Conservation (phyloP, 2,888 invertebrate species). For the Parnassius apollo region DNA sequence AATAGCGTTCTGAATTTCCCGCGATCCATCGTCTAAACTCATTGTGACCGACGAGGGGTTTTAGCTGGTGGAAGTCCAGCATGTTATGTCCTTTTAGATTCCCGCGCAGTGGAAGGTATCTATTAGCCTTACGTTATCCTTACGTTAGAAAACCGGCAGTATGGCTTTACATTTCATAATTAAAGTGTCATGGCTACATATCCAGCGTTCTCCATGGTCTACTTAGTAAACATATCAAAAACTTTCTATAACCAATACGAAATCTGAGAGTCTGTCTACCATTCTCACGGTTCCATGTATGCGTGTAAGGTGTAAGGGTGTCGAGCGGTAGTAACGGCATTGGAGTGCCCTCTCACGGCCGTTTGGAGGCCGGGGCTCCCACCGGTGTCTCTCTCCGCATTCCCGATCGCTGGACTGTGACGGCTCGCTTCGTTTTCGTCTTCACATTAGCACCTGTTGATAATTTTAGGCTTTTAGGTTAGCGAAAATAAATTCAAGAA, state of each 20-base stretch:
- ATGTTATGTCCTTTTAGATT: too few relatives aligned
- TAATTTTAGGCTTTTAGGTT: too few relatives aligned
- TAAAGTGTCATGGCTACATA: too few relatives aligned
- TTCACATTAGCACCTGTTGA: conserved; percentile 1
- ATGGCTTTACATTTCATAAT: too few relatives aligned
- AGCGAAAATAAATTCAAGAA: too few relatives aligned
- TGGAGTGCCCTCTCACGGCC: conserved; percentile 9
- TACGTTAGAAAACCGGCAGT: too few relatives aligned
- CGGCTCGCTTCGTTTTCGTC: conserved; percentile 26
- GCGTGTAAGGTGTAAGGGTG: conserved; percentile 3
- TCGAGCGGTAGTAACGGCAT: background rate
- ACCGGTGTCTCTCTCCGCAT: conserved; percentile 36
- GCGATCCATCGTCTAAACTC: too few relatives aligned
- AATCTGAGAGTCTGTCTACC: conserved; percentile 4
- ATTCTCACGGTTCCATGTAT: conserved; percentile 13
- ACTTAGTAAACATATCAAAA: background rate
- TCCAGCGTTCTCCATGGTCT: background rate
- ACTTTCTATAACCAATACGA: conserved; percentile 2
- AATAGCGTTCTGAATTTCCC: too few relatives aligned
- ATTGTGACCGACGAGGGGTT: too few relatives aligned
- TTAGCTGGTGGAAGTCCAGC: too few relatives aligned
- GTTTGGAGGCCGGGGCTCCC: conserved; percentile 28
- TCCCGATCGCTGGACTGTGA: conserved; percentile 33
- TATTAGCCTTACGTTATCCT: too few relatives aligned
- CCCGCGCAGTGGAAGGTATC: too few relatives aligned